These are phyloP conservation scores for Potamarius usumacintae DNA, from an alignment of 2,113 vertebrate genomes.

Conservation along the genomic window DNA sequence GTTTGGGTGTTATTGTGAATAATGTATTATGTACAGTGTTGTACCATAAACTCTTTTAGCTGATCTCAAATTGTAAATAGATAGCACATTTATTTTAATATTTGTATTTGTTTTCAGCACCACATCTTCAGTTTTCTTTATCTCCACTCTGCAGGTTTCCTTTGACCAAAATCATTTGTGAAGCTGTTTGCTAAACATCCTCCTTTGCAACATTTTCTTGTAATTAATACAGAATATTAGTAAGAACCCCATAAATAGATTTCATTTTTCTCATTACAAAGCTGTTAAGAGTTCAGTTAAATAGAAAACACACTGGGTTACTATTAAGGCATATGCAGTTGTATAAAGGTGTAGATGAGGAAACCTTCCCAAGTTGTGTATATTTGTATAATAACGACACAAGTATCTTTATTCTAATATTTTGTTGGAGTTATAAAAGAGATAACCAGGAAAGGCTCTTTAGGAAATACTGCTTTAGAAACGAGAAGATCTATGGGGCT, in stretches of 20 bases:
- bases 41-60: conserved; percentile 53
- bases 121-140: not conserved
- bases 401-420: conserved; percentile 14
- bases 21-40: conserved; percentile 55
- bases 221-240: not conserved
- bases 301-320: conserved; percentile 1
- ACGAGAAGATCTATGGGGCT: not conserved
- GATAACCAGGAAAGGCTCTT: not conserved
- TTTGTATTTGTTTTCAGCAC: conserved; percentile 33
- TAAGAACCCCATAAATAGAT: not conserved
- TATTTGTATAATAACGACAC: conserved; percentile 21
- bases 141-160: not conserved
- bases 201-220: conserved; percentile 4
- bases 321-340: conserved; percentile 10
- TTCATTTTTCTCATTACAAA: not conserved
- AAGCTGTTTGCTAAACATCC: conserved; percentile 7
- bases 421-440: not conserved
- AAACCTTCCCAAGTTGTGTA: conserved; percentile 12
- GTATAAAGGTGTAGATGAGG: conserved; percentile 8
- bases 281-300: not conserved
- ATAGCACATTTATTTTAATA: conserved; percentile 49
- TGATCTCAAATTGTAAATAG: conserved; percentile 55
- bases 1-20: conserved; percentile 38
- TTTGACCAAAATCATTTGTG: not conserved
- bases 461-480: conserved; percentile 38